Evolutionary conservation across 2,888 invertebrate genomes (phyloP).

Genomic region (Lottia scabra): DNA sequence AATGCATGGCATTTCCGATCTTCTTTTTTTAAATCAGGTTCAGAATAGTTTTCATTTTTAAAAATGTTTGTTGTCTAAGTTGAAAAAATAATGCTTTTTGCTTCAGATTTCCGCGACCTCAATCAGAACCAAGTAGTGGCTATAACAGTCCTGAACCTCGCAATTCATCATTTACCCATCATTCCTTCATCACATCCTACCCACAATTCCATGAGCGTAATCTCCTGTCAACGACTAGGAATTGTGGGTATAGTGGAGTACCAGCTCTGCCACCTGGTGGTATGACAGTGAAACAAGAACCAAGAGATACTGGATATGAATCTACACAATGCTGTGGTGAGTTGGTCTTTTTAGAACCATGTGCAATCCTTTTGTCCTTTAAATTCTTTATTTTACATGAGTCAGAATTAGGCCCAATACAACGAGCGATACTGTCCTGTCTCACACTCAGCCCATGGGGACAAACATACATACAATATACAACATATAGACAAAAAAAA

Average conservation of each 20-base stretch:
- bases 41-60: too few relatives aligned
- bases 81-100: not conserved
- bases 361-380: too few relatives aligned
- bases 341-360: not conserved
- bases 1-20: too few relatives aligned
- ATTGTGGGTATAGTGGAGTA: slow-evolving; percentile 43
- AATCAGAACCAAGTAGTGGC: slow-evolving; percentile 32
- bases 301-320: slow-evolving; percentile 51
- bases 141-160: slow-evolving; percentile 35
- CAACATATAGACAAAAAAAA: too few relatives aligned
- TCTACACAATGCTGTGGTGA: slow-evolving; percentile 36
- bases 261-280: slow-evolving; percentile 33
- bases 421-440: too few relatives aligned
- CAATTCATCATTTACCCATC: not conserved
- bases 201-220: slow-evolving; percentile 13
- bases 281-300: slow-evolving; percentile 53
- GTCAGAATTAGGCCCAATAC: too few relatives aligned
- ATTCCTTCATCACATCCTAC: slow-evolving; percentile 9
- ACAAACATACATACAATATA: too few relatives aligned
- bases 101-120: slow-evolving; percentile 28
- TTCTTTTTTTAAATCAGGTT: too few relatives aligned
- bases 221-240: slow-evolving; percentile 25
- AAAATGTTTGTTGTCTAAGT: too few relatives aligned
- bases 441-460: too few relatives aligned
- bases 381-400: too few relatives aligned